Base-by-base conservation (phyloP, 1,140 invertebrate species). In the Drosophila jambulina region DNA sequence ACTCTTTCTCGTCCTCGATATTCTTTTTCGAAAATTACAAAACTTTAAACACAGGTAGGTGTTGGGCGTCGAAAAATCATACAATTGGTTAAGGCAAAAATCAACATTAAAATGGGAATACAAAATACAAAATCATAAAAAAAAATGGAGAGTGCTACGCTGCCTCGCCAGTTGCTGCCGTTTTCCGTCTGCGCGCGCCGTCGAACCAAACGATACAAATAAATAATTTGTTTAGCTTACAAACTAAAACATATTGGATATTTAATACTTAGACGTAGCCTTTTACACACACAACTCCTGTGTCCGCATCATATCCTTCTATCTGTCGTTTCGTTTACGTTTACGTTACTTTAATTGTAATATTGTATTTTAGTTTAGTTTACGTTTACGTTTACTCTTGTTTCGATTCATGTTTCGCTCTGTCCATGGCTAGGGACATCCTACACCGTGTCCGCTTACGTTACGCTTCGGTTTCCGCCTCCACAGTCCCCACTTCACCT, bases 191-290 rank as follows among this genome's bases (percentile, higher is more conserved):
- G 48, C 23, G 19, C 27, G 25, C 23, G 57, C 42, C 67, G 53
- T 64, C 64, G 46, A 62, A 57, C 42, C 65, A 34, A 74, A 56
- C 32, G 40, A 74, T 46, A 80, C 45, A 80, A 88, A 88, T 88
- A 88, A 86, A 88, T 90, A 88, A 90, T 90, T 88, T 62, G 81
- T 80, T 81, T 84, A 75, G 75, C 77, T 81, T 84, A 84, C 58
- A 61, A 38, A 75, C 75, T 85, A 88, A 54, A 82, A 79, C 81
- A 88, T 88, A 88, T 90, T 88, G 61, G 85, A 88, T 88, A 88
- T 90, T 88, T 88, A 88, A 88, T 88, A 88, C 85, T 88, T 88
- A 88, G 71, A 80, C 62, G 83, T 86, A 86, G 83, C 83, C 83
- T 83, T 82, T 68, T 82, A 71, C 61, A 72, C 68, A 45, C 61